Percentiles rank a stretch among this genome's conserved stretches.
phyloP scores from a whole-genome alignment of 2,888 invertebrate species.

The Clanis bilineata region DNA sequence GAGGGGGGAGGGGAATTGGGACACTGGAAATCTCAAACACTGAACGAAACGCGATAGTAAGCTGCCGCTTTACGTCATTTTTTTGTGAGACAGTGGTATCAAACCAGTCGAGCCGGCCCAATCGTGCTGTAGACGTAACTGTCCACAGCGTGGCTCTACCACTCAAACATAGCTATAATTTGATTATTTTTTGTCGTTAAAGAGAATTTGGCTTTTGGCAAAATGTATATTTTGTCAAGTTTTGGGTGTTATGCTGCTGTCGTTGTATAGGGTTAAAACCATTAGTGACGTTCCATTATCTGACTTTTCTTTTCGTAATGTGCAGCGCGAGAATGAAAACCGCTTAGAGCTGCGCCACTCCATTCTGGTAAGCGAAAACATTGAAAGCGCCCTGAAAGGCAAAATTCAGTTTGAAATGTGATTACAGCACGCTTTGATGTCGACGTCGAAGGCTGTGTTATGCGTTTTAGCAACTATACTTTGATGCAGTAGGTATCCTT shows the following conservation, averaged over 20 bases:
- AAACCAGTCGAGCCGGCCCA: too few relatives aligned
- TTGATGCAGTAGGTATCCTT: conserved; percentile 7
- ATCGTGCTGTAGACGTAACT: too few relatives aligned
- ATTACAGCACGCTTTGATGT: conserved; percentile 33
- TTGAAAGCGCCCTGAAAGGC: conserved; percentile 24
- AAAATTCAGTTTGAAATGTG: conserved; percentile 35
- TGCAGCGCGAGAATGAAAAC: neutral
- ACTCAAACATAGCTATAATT: too few relatives aligned
- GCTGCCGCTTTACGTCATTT: too few relatives aligned
- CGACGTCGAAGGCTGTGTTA: conserved; percentile 16
- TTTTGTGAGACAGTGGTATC: too few relatives aligned
- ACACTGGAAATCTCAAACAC: too few relatives aligned
- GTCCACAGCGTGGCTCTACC: too few relatives aligned
- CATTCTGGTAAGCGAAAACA: conserved; percentile 22
- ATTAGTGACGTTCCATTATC: neutral
- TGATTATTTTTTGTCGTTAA: neutral
- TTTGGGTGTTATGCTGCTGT: neutral
- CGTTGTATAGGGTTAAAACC: neutral
- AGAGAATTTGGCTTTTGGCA: neutral
- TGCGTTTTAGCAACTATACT: conserved; percentile 19
- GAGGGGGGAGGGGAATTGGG: too few relatives aligned
- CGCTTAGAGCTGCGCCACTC: conserved; percentile 7
- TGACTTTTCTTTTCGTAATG: neutral
- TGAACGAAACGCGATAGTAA: too few relatives aligned
- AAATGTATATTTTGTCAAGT: neutral